Conservation (phyloP, 2,888 invertebrate species). For the Morpho helenor region DNA sequence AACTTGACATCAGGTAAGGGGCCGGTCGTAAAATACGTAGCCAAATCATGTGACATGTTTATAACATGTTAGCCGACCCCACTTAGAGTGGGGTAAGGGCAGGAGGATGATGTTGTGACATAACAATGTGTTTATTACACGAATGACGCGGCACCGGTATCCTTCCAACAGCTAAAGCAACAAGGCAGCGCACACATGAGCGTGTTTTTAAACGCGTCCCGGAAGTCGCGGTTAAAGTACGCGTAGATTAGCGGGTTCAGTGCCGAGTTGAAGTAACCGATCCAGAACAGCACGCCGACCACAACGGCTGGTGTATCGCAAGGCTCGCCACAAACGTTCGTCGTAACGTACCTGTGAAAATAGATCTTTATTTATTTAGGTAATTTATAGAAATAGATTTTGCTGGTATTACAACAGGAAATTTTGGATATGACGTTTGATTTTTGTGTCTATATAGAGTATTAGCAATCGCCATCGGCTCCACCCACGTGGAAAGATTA, state of each 20-base stretch:
- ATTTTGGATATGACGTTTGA: too few species aligned
- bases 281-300: conserved; percentile 96
- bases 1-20: too few species aligned
- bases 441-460: too few species aligned
- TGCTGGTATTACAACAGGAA: too few species aligned
- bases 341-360: conserved; percentile 87
- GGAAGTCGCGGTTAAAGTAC: conserved; percentile 97
- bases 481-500: too few species aligned
- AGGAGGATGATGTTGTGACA: too few species aligned
- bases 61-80: too few species aligned
- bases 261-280: conserved; percentile 98
- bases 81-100: too few species aligned
- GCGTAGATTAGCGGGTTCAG: conserved; percentile 97
- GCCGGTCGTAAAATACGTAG: too few species aligned
- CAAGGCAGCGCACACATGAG: conserved; percentile 91
- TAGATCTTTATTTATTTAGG: neutral
- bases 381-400: too few species aligned
- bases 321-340: conserved; percentile 88
- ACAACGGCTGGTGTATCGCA: conserved; percentile 92
- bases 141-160: conserved; percentile 78
- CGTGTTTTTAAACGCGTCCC: conserved; percentile 96
- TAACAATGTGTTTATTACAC: conserved; percentile 48
- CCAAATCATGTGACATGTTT: too few species aligned
- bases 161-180: conserved; percentile 87
- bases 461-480: too few species aligned